Conservation (phyloP, 2,888 invertebrate genomes). For the Hylaea fasciaria region DNA sequence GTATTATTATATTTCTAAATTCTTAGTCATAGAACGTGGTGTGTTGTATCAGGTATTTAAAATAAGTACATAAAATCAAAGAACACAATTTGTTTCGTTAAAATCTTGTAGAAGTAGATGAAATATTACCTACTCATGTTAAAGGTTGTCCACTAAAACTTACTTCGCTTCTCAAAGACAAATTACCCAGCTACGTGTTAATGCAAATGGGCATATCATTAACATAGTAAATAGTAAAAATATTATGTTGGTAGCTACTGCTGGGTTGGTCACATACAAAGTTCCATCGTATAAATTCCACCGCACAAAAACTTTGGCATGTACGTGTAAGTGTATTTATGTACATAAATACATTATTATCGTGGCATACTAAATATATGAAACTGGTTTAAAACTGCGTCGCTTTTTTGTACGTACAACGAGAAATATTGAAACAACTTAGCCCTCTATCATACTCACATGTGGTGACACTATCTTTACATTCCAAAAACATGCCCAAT, state of each 20-base stretch:
- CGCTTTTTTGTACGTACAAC: constrained; percentile 44
- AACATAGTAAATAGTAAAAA: constrained; percentile 15
- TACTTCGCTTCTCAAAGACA: too few relatives aligned
- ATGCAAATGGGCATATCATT: constrained; percentile 22
- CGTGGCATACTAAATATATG: constrained; percentile 57
- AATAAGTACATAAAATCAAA: too few relatives aligned
- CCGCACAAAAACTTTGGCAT: constrained; percentile 51
- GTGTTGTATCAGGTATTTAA: too few relatives aligned
- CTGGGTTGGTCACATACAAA: constrained; percentile 13
- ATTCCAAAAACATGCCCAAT: constrained; percentile 1
- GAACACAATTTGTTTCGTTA: too few relatives aligned
- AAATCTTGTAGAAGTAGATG: too few relatives aligned
- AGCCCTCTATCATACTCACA: constrained; percentile 17
- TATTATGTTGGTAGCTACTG: constrained; percentile 24
- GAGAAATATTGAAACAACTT: constrained; percentile 30
- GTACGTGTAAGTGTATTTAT: constrained; percentile 51
- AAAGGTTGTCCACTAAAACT: too few relatives aligned
- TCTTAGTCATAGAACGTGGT: too few relatives aligned
- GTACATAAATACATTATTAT: constrained; percentile 60
- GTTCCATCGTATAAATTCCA: constrained; percentile 47
- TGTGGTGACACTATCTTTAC: constrained; percentile 1
- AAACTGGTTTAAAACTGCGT: constrained; percentile 62
- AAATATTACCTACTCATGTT: too few relatives aligned
- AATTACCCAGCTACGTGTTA: constrained; percentile 1
- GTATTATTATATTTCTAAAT: too few relatives aligned